A percentile compares a stretch with the other conserved stretches of the same genome.
phyloP scores from a whole-genome alignment of 2,797 vertebrate genomes.

The Tauraco hartlaubi region DNA sequence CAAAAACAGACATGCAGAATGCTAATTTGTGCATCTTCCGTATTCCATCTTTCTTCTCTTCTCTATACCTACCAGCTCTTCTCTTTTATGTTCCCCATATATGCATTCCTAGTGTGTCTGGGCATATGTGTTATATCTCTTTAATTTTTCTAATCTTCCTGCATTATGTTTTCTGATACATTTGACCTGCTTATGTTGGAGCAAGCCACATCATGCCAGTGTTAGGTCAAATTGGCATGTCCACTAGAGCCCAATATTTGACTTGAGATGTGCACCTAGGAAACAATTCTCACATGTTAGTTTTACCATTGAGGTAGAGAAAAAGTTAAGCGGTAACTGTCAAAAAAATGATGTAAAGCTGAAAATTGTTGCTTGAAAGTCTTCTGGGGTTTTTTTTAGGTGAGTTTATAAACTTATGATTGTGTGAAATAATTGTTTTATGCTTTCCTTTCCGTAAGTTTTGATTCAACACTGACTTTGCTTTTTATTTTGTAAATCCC shows the following conservation, averaged over 20 bases:
- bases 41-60: neutral
- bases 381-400: neutral
- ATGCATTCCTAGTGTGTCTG: neutral
- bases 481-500: conserved; percentile 69
- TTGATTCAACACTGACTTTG: neutral
- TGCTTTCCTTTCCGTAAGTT: conserved; percentile 40
- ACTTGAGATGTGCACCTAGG: neutral
- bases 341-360: neutral
- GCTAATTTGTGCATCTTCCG: neutral
- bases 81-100: neutral
- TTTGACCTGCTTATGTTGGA: neutral
- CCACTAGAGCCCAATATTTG: neutral
- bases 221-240: neutral
- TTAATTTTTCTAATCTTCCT: neutral
- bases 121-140: neutral
- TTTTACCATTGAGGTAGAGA: neutral
- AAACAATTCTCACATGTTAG: neutral
- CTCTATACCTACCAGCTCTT: neutral
- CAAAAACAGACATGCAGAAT: neutral
- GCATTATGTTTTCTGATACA: neutral
- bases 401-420: neutral
- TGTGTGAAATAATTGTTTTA: conserved; percentile 25
- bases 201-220: neutral
- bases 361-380: neutral
- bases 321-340: neutral